Evolutionary conservation across 2,113 vertebrate genomes (phyloP), one percentile per base, ranked within the genome.

Genomic region (Sterrhoptilus dennistouni): DNA sequence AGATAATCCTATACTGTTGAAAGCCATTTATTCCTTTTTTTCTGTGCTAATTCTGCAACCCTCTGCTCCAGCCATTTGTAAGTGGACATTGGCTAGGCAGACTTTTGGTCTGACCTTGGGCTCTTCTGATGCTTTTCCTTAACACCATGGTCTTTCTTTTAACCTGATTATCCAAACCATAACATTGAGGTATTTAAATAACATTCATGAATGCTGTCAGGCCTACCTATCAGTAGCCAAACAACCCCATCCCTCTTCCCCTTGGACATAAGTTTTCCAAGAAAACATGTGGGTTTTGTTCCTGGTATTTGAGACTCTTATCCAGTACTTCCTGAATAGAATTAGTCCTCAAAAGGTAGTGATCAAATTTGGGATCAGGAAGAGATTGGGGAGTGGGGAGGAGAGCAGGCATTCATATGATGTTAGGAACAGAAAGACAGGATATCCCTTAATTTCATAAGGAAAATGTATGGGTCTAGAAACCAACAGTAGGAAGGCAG

Each of bases 121-220:
- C 36, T 50, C 22, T 77, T 57, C 64, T 63, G n/a, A 75, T 91
- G 57, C 36, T 54, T 95, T 64, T 64, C 22, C 53, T 36, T 72
- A 47, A 17, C 50, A 35, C 19, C 14, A 5, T 63, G 18, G 31
- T 77, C 72, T 82, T 36, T 84, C 35, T 77, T 96, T 95, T 94
- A 22, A 33, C 16, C 36, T 84, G 23, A 8, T 66, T 81, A 64
- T 69, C 57, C 33, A 60, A 52, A 60, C 78, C 33, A 57, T 89
- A 79, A 92, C 96, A 86, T 70, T 70, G 54, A 57, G 31, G 10
- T 53, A 90, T 50, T 95, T 92, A 97, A 91, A 90, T 33, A 56
- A 8, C 15, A 52, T 72, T 40, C 1, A 25, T 45, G 31, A 52
- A 61, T 65, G 33, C 33, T 81, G 23, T 38, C 1, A 0, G 24